Percentiles rank a stretch among this genome's conserved stretches.
Conservation (phyloP, 2,888 invertebrate species). For the Acanthoscelides obtectus region DNA sequence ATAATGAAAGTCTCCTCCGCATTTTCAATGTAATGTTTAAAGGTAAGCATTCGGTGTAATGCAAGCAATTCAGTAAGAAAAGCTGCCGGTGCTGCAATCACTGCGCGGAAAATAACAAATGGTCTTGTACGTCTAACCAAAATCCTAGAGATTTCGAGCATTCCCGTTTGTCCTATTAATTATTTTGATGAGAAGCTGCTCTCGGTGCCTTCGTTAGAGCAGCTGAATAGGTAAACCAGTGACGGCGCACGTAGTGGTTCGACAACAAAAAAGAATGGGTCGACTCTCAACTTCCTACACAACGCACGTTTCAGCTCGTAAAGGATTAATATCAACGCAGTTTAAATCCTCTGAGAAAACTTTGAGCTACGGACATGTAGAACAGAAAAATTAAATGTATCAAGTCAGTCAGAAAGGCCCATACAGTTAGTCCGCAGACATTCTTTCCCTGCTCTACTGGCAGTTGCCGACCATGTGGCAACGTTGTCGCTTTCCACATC, state of each 20-base stretch:
- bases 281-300: no score
- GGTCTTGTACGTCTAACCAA: neutral
- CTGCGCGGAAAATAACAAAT: neutral
- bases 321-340: no score
- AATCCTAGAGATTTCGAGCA: neutral
- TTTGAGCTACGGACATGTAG: no score
- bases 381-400: no score
- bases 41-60: neutral
- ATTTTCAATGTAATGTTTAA: neutral
- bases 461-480: no score
- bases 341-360: no score
- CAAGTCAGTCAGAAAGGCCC: no score
- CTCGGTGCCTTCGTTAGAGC: neutral
- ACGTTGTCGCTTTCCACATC: no score
- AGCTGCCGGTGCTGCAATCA: neutral
- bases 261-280: no score
- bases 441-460: no score
- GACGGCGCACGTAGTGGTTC: neutral
- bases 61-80: neutral
- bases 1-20: neutral
- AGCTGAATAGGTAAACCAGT: neutral
- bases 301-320: no score
- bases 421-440: no score
- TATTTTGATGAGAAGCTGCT: neutral
- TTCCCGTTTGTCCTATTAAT: neutral